Evolutionary conservation across 2,888 invertebrate genomes (phyloP), one percentile per base, ranked within the genome.

Genomic region (Drosophila diplacantha): DNA sequence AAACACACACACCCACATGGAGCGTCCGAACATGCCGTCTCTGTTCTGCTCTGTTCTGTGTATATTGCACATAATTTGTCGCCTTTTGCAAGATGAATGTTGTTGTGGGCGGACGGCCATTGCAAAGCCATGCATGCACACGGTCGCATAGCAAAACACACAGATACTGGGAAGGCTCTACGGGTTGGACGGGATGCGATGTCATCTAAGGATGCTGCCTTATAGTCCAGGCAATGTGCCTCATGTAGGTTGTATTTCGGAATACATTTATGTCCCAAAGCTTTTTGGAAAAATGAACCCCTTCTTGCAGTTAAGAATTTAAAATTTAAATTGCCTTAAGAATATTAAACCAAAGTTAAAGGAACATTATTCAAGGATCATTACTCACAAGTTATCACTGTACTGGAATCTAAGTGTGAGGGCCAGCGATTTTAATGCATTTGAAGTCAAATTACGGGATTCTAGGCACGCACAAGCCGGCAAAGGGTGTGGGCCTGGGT

Each of bases 31-130:
- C 67, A 76, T 69, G 76, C 73, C 71, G 77, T 72, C 69, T 69
- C 68, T 82, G 76, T 58, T 47, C 41, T 81, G 74, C 56, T 41
- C 47, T 81, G 72, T 59, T 47, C 47, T 69, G 56, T 79, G 77
- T 82, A 74, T 77, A 67, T 77, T 82, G 73, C 81, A 83, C 83
- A 78, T 83, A 78, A 78, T 78, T 78, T 78, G 78, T 78, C 78
- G 83, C 78, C 83, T 77, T 82, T 78, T 75, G 78, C 83, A 83
- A 78, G 78, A 78, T 83, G 78, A 78, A 78, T 78, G 78, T 75
- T 73, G 75, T 74, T 73, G 66, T 60, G 60, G 60, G 69, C 44
- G 65, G 67, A 43, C 52, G 39, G 52, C 52, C 69, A 66, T 68
- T 60, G 59, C 68, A 68, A 44, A 53, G 66, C 66, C 70, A 68